Conservation (phyloP, 2,113 vertebrate genomes). For the Calyptomena viridis region DNA sequence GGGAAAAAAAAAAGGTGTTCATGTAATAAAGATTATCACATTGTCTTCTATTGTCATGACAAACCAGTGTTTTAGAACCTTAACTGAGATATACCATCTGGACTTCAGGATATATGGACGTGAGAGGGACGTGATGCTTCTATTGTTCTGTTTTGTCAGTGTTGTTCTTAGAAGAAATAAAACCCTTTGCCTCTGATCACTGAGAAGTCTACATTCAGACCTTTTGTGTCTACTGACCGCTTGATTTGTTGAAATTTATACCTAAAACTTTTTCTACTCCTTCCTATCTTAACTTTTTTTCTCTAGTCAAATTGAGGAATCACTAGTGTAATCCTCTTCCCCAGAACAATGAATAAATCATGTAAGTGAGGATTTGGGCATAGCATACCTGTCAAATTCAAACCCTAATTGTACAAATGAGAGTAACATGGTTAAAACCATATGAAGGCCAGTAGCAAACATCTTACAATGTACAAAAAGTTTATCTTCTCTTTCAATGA, state of each 20-base stretch:
- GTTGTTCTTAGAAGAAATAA: not conserved
- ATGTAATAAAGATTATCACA: not conserved
- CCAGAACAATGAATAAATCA: not conserved
- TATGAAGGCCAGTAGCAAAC: not conserved
- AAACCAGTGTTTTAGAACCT: not conserved
- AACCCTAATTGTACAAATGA: not conserved
- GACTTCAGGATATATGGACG: not conserved
- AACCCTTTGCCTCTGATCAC: not conserved
- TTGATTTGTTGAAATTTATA: not conserved
- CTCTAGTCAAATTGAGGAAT: not conserved
- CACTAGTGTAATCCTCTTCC: not conserved
- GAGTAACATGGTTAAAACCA: not conserved
- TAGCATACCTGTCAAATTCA: not conserved
- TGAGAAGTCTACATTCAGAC: not conserved
- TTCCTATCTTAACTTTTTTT: not conserved
- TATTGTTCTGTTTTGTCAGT: not conserved
- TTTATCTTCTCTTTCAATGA: not conserved
- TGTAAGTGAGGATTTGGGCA: not conserved
- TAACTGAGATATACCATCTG: not conserved
- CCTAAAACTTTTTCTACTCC: not conserved
- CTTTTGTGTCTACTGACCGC: not conserved
- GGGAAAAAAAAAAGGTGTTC: fast-evolving
- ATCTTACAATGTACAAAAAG: not conserved
- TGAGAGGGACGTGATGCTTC: not conserved
- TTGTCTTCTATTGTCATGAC: not conserved